Base-by-base conservation (phyloP, 1,140 invertebrate genomes). In the Neodiprion lecontei region DNA sequence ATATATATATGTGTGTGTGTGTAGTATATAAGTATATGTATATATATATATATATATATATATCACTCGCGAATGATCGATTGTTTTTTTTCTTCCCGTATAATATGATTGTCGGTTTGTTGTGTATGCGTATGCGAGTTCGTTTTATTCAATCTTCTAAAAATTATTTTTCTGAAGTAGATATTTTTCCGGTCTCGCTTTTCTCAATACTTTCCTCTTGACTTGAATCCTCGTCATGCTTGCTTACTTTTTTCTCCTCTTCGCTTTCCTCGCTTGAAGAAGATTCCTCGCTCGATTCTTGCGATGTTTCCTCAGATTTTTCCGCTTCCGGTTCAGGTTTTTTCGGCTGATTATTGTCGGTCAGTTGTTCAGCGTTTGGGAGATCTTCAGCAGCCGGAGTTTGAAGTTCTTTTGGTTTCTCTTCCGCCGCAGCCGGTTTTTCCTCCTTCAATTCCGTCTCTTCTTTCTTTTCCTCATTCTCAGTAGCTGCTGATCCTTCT, bases 371-470 rank as follows among this genome's bases (percentile, higher is more conserved):
- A 12, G 50, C 53, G 9, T 50, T 28, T 74, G 73, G 11, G 75
- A 71, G 9, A 79, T 79, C 49, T 83, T 82, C 0, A 82, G 77
- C 48, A 84, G 81, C 17, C 84, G 78, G 1, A 82, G 83, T 73
- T 86, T 82, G 1, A 83, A 86, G 69, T 17, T 79, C 76, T 21
- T 79, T 76, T 66, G 53, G 10, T 9, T 78, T 79, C 74, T 74
- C 48, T 48, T 76, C 70, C 3, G 48, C 66, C 14, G 53, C 47
- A n/a, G 69, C 75, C 12, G 28, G 11, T 66, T 76, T 78, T 12
- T 77, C 76, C 14, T 78, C 75, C 48, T 76, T 75, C 11, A 69
- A 48, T 53, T 70, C 66, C 53, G 50, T 53, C 50, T 53, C 50
- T 14, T 10, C 68, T 69, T 69, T n/a, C 50, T 53, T 14, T 53